A percentile compares a stretch with the other conserved stretches of the same genome.
phyloP scores from a whole-genome alignment of 2,888 invertebrate species.

The Chesias legatella region DNA sequence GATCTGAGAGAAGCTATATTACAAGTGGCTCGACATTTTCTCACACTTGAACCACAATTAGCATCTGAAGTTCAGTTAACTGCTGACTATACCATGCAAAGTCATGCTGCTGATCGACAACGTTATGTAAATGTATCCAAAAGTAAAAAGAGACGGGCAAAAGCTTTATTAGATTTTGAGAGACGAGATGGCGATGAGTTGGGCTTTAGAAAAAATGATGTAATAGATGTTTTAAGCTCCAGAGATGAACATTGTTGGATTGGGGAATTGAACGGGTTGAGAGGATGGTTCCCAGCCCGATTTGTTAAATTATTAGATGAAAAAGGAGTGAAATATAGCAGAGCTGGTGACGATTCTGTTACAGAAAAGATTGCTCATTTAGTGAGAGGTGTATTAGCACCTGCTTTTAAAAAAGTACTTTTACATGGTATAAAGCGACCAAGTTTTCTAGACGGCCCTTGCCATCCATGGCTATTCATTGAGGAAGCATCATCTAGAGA shows the following conservation, averaged over 20 bases:
- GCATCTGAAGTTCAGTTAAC: constrained; percentile 88
- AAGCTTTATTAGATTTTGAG: constrained; percentile 98
- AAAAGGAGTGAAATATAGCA: constrained; percentile 85
- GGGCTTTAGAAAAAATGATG: constrained; percentile 98
- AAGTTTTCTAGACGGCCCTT: constrained; percentile 93
- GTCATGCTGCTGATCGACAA: constrained; percentile 96
- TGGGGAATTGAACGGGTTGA: constrained; percentile 96
- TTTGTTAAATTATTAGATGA: constrained; percentile 98
- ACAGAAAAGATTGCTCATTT: constrained; percentile 98
- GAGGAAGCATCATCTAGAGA: constrained; percentile 98
- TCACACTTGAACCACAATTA: constrained; percentile 94
- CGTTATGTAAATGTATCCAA: constrained; percentile 96
- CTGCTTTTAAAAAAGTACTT: constrained; percentile 95
- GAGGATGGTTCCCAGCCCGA: constrained; percentile 98
- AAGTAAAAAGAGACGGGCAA: constrained; percentile 93
- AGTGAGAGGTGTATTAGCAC: constrained; percentile 95
- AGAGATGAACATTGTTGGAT: constrained; percentile 99
- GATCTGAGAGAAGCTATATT: constrained; percentile 97
- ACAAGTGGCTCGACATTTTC: constrained; percentile 95
- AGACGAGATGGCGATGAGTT: constrained; percentile 98
- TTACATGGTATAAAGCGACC: constrained; percentile 97
- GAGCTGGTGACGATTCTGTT: constrained; percentile 98
- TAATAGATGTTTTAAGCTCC: constrained; percentile 97
- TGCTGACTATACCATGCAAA: constrained; percentile 97
- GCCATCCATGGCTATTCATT: constrained; percentile 99